Percentiles rank a stretch among this genome's conserved stretches.
Evolutionary conservation across 2,888 invertebrate genomes (phyloP).

Genomic region (Drosophila borealis): DNA sequence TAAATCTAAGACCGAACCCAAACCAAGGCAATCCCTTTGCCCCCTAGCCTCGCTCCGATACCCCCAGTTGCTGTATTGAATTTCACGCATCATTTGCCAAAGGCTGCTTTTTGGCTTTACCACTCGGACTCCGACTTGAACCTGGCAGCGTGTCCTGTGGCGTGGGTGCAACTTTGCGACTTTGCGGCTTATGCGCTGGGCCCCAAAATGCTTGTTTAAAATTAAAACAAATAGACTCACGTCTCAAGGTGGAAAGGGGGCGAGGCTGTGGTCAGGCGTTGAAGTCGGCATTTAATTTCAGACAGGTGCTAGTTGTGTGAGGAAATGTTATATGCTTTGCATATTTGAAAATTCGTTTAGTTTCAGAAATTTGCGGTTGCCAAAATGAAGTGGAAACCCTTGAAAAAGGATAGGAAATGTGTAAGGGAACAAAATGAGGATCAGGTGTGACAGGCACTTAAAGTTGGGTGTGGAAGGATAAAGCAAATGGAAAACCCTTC

Average conservation of each 20-base stretch:
- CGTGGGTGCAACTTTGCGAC: constrained; percentile 65
- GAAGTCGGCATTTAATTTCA: constrained; percentile 54
- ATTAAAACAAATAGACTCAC: constrained; percentile 72
- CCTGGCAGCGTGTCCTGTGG: constrained; percentile 23
- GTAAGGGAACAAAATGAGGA: constrained; percentile 4
- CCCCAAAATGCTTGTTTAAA: constrained; percentile 46
- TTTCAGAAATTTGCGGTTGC: constrained; percentile 48
- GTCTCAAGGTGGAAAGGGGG: constrained; percentile 5
- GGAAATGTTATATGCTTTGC: constrained; percentile 52
- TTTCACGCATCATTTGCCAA: constrained; percentile 77
- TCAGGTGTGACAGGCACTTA: constrained; percentile 5
- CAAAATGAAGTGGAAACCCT: constrained; percentile 33
- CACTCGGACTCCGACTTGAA: constrained; percentile 16
- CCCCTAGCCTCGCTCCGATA: not conserved
- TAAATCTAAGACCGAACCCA: constrained; percentile 21
- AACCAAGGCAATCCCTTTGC: constrained; percentile 14
- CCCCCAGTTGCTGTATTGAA: constrained; percentile 63
- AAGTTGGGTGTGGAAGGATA: not conserved
- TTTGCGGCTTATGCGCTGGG: constrained; percentile 50
- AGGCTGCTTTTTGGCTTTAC: constrained; percentile 58
- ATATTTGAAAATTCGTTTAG: constrained; percentile 53
- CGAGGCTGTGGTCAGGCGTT: constrained; percentile 27
- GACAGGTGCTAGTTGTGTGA: constrained; percentile 36
- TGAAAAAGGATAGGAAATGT: constrained; percentile 20
- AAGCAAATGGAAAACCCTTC: not conserved